These are phyloP conservation scores for Lepeophtheirus nordmannii DNA, from an alignment of 2,888 invertebrate species.

Conservation along the genomic window DNA sequence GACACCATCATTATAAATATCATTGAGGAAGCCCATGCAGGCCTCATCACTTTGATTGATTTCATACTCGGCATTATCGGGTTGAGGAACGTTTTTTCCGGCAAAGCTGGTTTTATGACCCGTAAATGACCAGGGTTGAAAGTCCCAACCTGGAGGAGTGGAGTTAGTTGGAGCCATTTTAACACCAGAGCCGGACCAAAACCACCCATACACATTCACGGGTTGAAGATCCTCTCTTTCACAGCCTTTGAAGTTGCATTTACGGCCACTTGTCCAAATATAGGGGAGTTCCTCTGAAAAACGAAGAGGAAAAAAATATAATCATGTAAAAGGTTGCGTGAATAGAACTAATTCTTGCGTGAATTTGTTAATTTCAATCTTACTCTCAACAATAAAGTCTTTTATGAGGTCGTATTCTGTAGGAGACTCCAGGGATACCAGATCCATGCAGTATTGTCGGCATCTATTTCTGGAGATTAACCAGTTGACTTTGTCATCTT, in stretches of 20 bases:
- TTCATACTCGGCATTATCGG: constrained; percentile 30
- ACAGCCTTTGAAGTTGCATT: constrained; percentile 82
- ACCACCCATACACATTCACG: constrained; percentile 74
- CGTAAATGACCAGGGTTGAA: constrained; percentile 29
- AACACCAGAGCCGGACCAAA: constrained; percentile 83
- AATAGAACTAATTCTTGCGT: too few relatives aligned
- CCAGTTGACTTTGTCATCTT: constrained; percentile 52
- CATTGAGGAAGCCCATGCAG: constrained; percentile 70
- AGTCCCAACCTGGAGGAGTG: constrained; percentile 29
- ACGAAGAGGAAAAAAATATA: too few relatives aligned
- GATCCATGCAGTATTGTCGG: constrained; percentile 82
- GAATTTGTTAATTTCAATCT: too few relatives aligned
- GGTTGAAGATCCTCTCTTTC: constrained; percentile 65
- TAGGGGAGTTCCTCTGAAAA: constrained; percentile 37
- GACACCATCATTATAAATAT: constrained; percentile 74
- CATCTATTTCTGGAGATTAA: constrained; percentile 77
- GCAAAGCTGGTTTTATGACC: constrained; percentile 28
- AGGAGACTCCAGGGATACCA: constrained; percentile 72
- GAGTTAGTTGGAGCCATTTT: constrained; percentile 76
- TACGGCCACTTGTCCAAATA: constrained; percentile 81
- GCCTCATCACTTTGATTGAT: constrained; percentile 45
- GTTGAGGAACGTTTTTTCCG: constrained; percentile 27
- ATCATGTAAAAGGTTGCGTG: too few relatives aligned
- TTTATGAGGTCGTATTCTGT: constrained; percentile 47
- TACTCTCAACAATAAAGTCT: constrained; percentile 44